Percentiles rank a stretch among this genome's conserved stretches.
Conservation (phyloP, 2,888 invertebrate genomes). For the Tricholauxania praeusta region DNA sequence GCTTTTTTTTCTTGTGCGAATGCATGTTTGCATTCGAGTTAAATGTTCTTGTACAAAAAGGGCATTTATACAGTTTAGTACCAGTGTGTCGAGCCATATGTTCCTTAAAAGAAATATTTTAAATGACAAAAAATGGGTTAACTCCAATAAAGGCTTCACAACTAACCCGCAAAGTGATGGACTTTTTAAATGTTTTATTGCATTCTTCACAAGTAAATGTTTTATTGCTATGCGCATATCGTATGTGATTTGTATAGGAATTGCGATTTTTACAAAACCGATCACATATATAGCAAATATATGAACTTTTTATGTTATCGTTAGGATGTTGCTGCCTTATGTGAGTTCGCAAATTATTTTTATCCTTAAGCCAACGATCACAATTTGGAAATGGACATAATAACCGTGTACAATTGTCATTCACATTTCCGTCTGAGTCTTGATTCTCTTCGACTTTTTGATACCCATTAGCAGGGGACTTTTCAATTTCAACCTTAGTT, state of each 20-base stretch:
- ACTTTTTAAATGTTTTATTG: constrained; percentile 66
- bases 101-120: constrained; percentile 52
- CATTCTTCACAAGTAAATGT: constrained; percentile 62
- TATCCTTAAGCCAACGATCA: constrained; percentile 66
- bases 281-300: constrained; percentile 59
- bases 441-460: neutral
- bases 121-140: neutral
- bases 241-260: constrained; percentile 63
- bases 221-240: constrained; percentile 63
- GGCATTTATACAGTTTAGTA: constrained; percentile 65
- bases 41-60: constrained; percentile 66
- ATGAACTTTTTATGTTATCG: constrained; percentile 54
- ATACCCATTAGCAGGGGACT: too few relatives aligned
- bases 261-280: constrained; percentile 63
- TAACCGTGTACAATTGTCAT: constrained; percentile 59
- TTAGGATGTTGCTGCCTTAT: constrained; percentile 55
- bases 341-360: constrained; percentile 65
- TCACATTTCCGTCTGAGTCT: neutral
- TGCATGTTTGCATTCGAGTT: constrained; percentile 68
- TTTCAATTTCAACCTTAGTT: too few relatives aligned
- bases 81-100: constrained; percentile 67
- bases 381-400: constrained; percentile 65
- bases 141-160: neutral
- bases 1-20: constrained; percentile 65
- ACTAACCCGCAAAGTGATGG: constrained; percentile 61